Conservation (phyloP, 2,888 invertebrate genomes). For the Scaptomyza cyrtandrae region DNA sequence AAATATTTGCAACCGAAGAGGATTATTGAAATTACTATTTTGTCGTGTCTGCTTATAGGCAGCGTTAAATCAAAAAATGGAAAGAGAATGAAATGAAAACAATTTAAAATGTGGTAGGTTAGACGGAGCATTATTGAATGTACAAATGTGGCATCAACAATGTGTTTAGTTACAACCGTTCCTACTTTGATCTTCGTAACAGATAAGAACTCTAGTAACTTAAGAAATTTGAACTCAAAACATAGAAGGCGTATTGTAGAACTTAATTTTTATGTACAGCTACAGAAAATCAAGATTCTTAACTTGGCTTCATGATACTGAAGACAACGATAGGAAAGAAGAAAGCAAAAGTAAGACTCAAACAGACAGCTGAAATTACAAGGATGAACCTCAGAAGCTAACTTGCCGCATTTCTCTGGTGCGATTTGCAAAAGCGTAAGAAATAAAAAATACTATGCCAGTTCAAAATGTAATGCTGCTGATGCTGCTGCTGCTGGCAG, state of each 20-base stretch:
- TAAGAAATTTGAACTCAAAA: too few species aligned
- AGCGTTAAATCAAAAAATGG: not conserved
- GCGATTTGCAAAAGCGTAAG: constrained; percentile 41
- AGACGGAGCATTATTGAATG: too few species aligned
- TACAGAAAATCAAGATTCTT: not conserved
- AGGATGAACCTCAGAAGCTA: constrained; percentile 4
- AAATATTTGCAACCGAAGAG: constrained; percentile 5
- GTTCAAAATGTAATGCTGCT: not conserved
- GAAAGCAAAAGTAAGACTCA: not conserved
- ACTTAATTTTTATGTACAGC: not conserved
- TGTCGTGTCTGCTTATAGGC: not conserved
- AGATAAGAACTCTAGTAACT: too few species aligned
- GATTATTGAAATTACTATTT: constrained; percentile 38
- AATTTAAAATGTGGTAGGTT: too few species aligned
- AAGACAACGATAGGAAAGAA: not conserved
- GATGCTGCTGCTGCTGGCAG: not conserved
- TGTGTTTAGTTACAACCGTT: too few species aligned
- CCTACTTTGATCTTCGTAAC: too few species aligned
- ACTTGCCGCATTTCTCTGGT: constrained; percentile 33
- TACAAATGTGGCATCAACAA: too few species aligned
- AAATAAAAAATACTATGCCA: constrained; percentile 5
- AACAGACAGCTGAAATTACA: constrained; percentile 14
- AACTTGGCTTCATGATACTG: constrained; percentile 39
- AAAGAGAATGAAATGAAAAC: not conserved
- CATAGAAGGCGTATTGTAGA: too few species aligned